Evolutionary conservation across 2,888 invertebrate species (phyloP), one percentile per base, ranked within the genome.

Genomic region (Ophonus ardosiacus): DNA sequence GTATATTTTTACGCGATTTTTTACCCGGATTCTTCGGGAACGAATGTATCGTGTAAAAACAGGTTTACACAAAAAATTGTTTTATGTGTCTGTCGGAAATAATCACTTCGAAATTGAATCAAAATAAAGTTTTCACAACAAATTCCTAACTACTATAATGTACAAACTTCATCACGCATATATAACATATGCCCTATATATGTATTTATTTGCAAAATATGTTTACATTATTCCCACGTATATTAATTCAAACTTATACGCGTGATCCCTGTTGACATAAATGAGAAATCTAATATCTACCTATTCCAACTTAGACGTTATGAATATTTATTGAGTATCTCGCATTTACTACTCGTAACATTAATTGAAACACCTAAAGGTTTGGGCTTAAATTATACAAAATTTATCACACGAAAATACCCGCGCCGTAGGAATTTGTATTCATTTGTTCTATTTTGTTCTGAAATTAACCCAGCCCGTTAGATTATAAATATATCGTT

Each of bases 401-500:
- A 74, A 74, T 74, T 68, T 68, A 68, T 68, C n/a, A 68, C 38
- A 68, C 24, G 68, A 38, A 68, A 68, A 68, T 68, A 68, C 43
- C 38, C 13, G 38, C 10, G 31, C 15, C 31, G 0, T 1, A 31
- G 68, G 68, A 68, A 68, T 68, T 24, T 15, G 63, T 31, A 68
- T 68, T 68, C n/a, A 68, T 68, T 68, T 68, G 68, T 68, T 68
- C 68, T 68, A 15, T 68, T 65, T 68, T 68, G 68, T 68, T 68
- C 68, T 15, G 68, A 7, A 68, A 68, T 68, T 68, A 68, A 38
- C 24, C n/a, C 15, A 43, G 71, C 21, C 18, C 8, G 10, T n/a
- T 38, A 74, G 18, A 74, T 74, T 74, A 74, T 74, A 74, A 74
- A 74, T 74, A 43, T 18, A 17, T 7, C 43, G 71, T 74, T 74